phyloP scores from a whole-genome alignment of 2,113 vertebrate species.

The Silurus glanis region DNA sequence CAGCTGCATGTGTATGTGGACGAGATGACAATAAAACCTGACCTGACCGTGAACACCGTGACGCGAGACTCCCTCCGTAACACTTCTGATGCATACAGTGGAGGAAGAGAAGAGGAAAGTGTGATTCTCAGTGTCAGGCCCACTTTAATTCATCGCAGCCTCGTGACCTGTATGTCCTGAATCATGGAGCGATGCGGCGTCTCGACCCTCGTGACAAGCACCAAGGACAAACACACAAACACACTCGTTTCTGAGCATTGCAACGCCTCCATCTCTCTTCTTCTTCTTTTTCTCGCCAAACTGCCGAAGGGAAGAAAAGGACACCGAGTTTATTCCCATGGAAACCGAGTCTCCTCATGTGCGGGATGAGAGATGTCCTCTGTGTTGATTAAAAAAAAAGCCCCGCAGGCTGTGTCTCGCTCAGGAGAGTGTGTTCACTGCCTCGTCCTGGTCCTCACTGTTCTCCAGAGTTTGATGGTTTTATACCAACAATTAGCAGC shows the following conservation, averaged over 20 bases:
- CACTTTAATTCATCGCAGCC: slow-evolving; percentile 32
- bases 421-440: background rate
- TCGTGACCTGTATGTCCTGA: slow-evolving; percentile 43
- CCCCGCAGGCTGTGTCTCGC: slow-evolving; percentile 15
- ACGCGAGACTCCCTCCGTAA: background rate
- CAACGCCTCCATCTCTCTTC: slow-evolving; percentile 1
- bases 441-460: slow-evolving; percentile 20
- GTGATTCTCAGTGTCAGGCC: background rate
- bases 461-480: slow-evolving; percentile 35
- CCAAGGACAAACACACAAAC: slow-evolving; percentile 21
- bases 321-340: slow-evolving; percentile 52
- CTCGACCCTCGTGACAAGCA: background rate
- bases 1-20: background rate
- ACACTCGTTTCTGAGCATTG: too few species aligned
- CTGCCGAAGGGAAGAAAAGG: slow-evolving; percentile 35
- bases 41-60: background rate
- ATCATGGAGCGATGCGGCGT: slow-evolving; percentile 35
- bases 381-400: slow-evolving; percentile 46
- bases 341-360: slow-evolving; percentile 45
- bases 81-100: background rate
- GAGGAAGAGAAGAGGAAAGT: background rate
- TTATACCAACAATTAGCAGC: slow-evolving; percentile 45
- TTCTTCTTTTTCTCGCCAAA: slow-evolving; percentile 16
- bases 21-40: background rate
- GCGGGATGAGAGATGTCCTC: slow-evolving; percentile 49